Base-by-base conservation (phyloP, 2,797 vertebrate species). In the Acrossocheilus fasciatus region DNA sequence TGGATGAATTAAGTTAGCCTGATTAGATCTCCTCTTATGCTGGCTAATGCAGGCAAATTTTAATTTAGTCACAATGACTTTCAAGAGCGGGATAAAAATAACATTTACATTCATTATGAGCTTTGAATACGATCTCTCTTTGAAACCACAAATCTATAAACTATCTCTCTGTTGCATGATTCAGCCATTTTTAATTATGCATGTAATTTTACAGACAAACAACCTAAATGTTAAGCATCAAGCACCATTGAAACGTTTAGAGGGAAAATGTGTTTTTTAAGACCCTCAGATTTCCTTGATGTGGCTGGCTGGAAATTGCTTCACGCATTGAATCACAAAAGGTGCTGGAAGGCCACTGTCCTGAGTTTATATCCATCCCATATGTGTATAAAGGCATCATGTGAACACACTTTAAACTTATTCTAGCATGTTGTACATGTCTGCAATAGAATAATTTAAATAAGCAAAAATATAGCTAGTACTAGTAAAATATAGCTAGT, bases 1-100 rank as follows among this genome's bases (percentile, higher is more conserved):
- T 83, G 81, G 77, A 80, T 73, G 66, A 84, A 90, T 84, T 70
- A 82, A 76, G 39, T 86, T 84, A 81, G 84, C 78, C 62, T 82
- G 83, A 89, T 72, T 86, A 54, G 43, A 89, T 39, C 54, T 70
- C 64, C 82, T 87, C 62, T 72, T 76, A 64, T 77, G 68, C 64
- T 81, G 69, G 68, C 39, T 80, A 86, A 80, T 81, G 41, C 50
- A 18, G 64, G 52, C 41, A 1, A n/a, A 54, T 80, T 79, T 85
- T 77, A 59, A 86, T 64, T 82, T 73, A 85, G 70, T 64, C 70
- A 70, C 62, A 57, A 81, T 85, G 88, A 80, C 74, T 79, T 86
- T 73, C 77, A 83, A 86, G 80, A 82, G 78, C 5, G 26, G 80
- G 85, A 80, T 78, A 66, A 68, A 83, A 68, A 75, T 83, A 79